Base-by-base conservation (phyloP, 2,888 invertebrate genomes). In the Tupiocoris notatus region DNA sequence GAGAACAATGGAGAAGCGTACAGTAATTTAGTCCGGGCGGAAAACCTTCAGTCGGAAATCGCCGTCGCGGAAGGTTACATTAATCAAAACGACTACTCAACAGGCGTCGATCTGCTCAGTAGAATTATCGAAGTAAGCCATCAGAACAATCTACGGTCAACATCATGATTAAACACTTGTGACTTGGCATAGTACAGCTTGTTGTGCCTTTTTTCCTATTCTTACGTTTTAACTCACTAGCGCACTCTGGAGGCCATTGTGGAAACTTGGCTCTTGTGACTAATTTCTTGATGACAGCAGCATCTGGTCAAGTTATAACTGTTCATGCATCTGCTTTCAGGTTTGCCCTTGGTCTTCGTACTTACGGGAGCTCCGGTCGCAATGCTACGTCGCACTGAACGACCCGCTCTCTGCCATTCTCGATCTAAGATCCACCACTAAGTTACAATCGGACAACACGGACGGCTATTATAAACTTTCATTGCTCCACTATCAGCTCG, bases 391-490 rank as follows among this genome's bases (percentile, higher is more conserved):
- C 79, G 89, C 88, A 16, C 83, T 89, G 81, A 92, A 92, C 75
- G 95, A 98, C 84, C 86, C 91, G 57, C 87, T 91, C 82, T 90
- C 93, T 58, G 98, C 98, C 17, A 93, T 98, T 79, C 89, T 92
- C 21, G 99, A 99, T 85, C 89, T 98, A 81, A 88, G 94, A 59
- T 91, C 94, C 0, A 92, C 95, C 58, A 95, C 96, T 77, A 94
- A 96, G 81, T 87, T 99, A 77, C 89, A 92, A 78, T 90, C 93
- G 80, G 99, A 99, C 86, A 95, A 96, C 83, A 97, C 96, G 0
- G 89, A 89, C 76, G 96, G 95, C 0, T 93, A 89, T 84, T 89
- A 88, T 81, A 91, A 93, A 79, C 87, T 98, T n/a, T 90, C 96
- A 64, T 86, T 88, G 75, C 85, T 98, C 78, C 89, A 96, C 71